Base-by-base conservation (phyloP, 2,113 vertebrate genomes). In the Turdus rufiventris region DNA sequence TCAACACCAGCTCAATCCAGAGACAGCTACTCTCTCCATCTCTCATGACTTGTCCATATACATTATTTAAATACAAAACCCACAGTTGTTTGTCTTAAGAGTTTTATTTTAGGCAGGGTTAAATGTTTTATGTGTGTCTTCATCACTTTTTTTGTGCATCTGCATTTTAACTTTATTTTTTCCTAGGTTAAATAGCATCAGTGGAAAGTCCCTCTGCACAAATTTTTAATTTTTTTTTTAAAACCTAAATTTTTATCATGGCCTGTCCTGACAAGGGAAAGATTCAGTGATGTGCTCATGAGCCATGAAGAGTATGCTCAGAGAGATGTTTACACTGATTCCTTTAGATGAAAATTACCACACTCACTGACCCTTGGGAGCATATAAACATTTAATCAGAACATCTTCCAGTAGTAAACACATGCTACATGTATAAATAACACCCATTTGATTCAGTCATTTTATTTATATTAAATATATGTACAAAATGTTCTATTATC, bases 241-340 rank as follows among this genome's bases (percentile, higher is more conserved):
- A 57, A 75, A 20, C 6, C 25, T 75, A 48, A 8, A 16, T 48
- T 57, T 88, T 85, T 51, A 78, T 51, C 3, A 9, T 79, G 14
- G 21, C 29, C 31, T 67, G 7, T 54, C 31, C 19, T 48, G n/a
- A 36, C 9, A 61, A 61, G 17, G 21, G 13, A 28, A 81, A 60
- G 3, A 57, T 11, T 70, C 34, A 34, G 40, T 34, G 14, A 40
- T 2, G 0, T 24, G 5, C 12, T 78, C 25, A 1, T 18, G 24
- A 79, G 42, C 71, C 62, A 57, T 12, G 23, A 53, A 61, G 21
- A 51, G 15, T 18, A 23, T 12, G 21, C 21, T 91, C 2, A 14
- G 24, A 57, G 36, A 36, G 10, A 12, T 43, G 34, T 80, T 82
- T 71, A 66, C 16, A 29, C 6, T 78, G 47, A 25, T 66, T 79